Base-by-base conservation (phyloP, 2,113 vertebrate genomes). In the Hippocampus zosterae region DNA sequence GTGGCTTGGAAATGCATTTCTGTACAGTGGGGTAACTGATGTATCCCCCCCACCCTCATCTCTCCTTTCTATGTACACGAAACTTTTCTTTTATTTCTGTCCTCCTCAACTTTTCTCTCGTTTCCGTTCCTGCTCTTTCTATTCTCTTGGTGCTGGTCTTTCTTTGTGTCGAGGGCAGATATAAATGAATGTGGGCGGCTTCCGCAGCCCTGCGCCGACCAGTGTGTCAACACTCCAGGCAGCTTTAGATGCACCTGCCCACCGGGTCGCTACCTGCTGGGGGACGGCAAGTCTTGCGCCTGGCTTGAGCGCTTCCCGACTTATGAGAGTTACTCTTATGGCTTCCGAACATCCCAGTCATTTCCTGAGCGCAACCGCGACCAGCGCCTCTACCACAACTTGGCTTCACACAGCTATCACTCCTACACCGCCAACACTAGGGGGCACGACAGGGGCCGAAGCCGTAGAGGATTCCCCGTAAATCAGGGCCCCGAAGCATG, bases 221-320 rank as follows among this genome's bases (percentile, higher is more conserved):
- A 89, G 68, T 99, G 97, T 84, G 84, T 94, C 93, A 97, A 98
- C 95, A 95, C 85, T 76, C 95, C 93, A 0, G 94, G 96, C 93
- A 98, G 95, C 95, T 99, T 94, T 95, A 93, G 92, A 91, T 99
- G 96, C 92, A 53, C 90, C 81, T 99, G 97, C 93, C 95, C 94
- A 1, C 86, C 94, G 44, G 96, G 96, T 74, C 95, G 92, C 83
- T 92, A 94, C 71, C 92, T 99, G 86, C 91, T 98, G 89, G 96
- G 95, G 57, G 97, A 98, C 67, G 96, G 96, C 84, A 97, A 96
- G 85, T 99, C 96, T 88, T 98, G 97, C 77, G 96, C 95, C 16
- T 95, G 96, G 88, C 86, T 99, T 91, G 94, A 98, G 91, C 92
- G 94, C 84, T 92, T 98, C 84, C 94, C 96, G 75, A 88, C 84